Conservation (phyloP, 2,888 invertebrate species). For the Taphrorychus bicolor region DNA sequence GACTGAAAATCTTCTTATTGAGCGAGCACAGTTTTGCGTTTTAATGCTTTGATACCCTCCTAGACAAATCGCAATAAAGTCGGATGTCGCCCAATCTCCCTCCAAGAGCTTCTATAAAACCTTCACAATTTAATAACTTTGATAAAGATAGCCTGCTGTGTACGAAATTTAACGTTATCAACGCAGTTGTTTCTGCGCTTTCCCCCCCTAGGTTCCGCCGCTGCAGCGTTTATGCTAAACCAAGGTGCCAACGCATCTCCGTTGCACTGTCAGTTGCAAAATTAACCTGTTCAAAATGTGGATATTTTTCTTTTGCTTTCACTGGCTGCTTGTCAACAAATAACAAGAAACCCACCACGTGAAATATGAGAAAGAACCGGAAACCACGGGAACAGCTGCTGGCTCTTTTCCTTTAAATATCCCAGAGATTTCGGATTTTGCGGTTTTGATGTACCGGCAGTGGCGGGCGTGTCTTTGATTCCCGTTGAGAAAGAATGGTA, state of each 20-base stretch:
- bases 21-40: no score
- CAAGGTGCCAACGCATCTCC: not conserved
- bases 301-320: constrained; percentile 12
- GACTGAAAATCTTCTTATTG: no score
- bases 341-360: constrained; percentile 36
- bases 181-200: no score
- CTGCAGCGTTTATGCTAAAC: no score
- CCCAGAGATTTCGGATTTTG: not conserved
- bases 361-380: constrained; percentile 50
- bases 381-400: constrained; percentile 49
- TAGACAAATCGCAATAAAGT: no score
- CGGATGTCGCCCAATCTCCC: no score
- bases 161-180: no score
- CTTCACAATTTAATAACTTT: no score
- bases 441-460: not conserved
- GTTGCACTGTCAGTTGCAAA: constrained; percentile 1
- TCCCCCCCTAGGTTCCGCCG: no score
- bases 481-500: not conserved
- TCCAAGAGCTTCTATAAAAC: no score
- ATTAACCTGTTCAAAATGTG: constrained; percentile 27
- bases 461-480: not conserved
- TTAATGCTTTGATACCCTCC: no score
- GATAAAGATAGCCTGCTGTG: no score
- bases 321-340: constrained; percentile 16
- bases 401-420: constrained; percentile 49